Base-by-base conservation (phyloP, 64 coral and sea anemone species). In the Montipora sp. region DNA sequence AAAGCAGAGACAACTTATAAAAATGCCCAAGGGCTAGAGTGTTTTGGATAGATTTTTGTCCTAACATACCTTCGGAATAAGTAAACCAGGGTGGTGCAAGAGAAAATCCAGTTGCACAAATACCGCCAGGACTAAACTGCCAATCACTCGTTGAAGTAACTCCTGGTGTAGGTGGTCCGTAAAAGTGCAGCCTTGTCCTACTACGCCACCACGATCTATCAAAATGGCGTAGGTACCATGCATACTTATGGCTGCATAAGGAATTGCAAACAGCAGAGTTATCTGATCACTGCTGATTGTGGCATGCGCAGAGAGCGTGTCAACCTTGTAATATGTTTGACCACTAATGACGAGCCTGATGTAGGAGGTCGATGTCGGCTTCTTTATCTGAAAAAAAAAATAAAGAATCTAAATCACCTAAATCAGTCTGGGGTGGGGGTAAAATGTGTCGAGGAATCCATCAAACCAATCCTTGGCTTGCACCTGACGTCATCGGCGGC, bases 301-400 rank as follows among this genome's bases (percentile, higher is more conserved):
- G 15, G 27, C 80, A 18, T 83, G n/a, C 8, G 8, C 14, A 18
- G 80, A 83, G 43, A 67, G 59, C 18, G 44, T 20, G 24, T 48
- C 80, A 55, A 48, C 80, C 47, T 83, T 83, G 80, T 83, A 83
- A 14, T 67, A 5, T 47, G 80, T 67, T 10, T 83, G 80, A n/a
- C 80, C 27, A 67, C 14, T 68, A 21, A 13, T 21, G 11, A 83
- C 80, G 5, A 83, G 80, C 16, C 59, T 27, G 58, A 83, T 83
- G 27, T 83, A 83, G 2, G 80, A 83, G 12, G 80, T 67, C 3
- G 36, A 45, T 4, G 10, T 59, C 0, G 80, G 59, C 58, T 68
- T 83, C 43, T 83, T 83, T 47, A 83, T 83, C 80, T 83, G 47
- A 45, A 36, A n/a, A 19, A 83, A 83, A 47, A 75, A 12, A 14